A percentile compares a stretch with the other conserved stretches of the same genome.
Conservation (phyloP, 2,797 vertebrate species). For the Poecilia picta region DNA sequence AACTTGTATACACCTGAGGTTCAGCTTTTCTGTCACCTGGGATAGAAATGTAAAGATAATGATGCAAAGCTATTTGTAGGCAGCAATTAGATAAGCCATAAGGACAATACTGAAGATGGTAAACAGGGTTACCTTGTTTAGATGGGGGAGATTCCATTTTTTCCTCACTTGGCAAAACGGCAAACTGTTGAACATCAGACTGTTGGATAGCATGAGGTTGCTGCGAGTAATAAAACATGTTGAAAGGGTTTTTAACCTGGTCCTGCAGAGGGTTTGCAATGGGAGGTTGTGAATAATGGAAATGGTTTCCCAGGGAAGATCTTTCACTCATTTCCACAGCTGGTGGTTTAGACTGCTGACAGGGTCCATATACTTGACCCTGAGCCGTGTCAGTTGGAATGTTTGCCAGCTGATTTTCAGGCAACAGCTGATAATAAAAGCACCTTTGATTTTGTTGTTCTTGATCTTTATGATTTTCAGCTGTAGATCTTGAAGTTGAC, state of each 20-base stretch:
- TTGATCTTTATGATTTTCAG: background rate
- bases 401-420: constrained; percentile 3
- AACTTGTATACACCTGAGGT: constrained; percentile 13
- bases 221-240: constrained; percentile 2
- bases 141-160: background rate
- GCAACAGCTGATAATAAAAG: constrained; percentile 1
- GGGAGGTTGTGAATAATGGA: background rate
- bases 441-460: constrained; percentile 12
- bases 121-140: background rate
- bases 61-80: constrained; percentile 71
- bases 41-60: constrained; percentile 64
- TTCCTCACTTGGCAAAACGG: background rate
- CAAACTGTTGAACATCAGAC: background rate
- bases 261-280: background rate
- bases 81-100: constrained; percentile 65
- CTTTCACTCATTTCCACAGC: background rate
- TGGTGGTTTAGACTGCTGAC: background rate
- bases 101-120: constrained; percentile 53
- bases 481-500: background rate
- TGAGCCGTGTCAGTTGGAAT: constrained; percentile 10
- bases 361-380: background rate
- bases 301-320: background rate
- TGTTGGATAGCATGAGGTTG: constrained; percentile 18
- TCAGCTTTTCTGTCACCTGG: constrained; percentile 1
- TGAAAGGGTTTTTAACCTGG: background rate